Base-by-base conservation (phyloP, 2,797 vertebrate species). In the Dallia pectoralis region DNA sequence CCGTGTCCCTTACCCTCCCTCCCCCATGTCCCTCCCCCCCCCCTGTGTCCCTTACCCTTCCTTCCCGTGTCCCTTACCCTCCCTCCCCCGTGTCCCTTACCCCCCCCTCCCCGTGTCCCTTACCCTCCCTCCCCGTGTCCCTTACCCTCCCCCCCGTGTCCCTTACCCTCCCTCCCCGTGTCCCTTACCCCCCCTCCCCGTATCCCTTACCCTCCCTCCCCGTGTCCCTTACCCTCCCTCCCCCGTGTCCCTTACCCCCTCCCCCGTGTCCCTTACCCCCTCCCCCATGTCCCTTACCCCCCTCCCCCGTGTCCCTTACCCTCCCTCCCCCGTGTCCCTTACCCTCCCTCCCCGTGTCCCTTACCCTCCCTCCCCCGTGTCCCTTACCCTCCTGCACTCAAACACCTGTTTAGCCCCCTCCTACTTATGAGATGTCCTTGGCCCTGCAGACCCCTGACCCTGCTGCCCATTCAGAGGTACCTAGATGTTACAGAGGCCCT, bases 401-500 rank as follows among this genome's bases (percentile, higher is more conserved):
- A 81, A 81, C 83, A 82, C 81, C 86, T 80, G 72, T 75, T 81
- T 78, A 19, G 63, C 76, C 76, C 79, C 84, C 40, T 22, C 40
- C 65, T 15, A 2, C 64, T 66, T 2, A 40, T 40, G 36, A 18
- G 14, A 33, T 80, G 82, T 48, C 80, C 86, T 86, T 33, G 79
- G 22, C 22, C 9, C 72, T 87, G 82, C 84, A 98, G 97, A 87
- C 87, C 95, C 56, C 81, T 97, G 82, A 95, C 94, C 80, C 84
- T 95, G 74, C 91, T 96, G 78, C 94, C 95, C 82, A 74, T 96
- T 86, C 95, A 96, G 77, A 93, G 89, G 84, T 98, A 93, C 90
- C 92, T 95, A 85, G 94, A 97, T 78, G 91, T 94, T 85, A 92
- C 91, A 77, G 92, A 71, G 68, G 83, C 90, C 74, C 85, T 98